These are phyloP conservation scores for Cichlasoma orientale DNA, from an alignment of 2,797 vertebrate genomes.

Conservation along the genomic window DNA sequence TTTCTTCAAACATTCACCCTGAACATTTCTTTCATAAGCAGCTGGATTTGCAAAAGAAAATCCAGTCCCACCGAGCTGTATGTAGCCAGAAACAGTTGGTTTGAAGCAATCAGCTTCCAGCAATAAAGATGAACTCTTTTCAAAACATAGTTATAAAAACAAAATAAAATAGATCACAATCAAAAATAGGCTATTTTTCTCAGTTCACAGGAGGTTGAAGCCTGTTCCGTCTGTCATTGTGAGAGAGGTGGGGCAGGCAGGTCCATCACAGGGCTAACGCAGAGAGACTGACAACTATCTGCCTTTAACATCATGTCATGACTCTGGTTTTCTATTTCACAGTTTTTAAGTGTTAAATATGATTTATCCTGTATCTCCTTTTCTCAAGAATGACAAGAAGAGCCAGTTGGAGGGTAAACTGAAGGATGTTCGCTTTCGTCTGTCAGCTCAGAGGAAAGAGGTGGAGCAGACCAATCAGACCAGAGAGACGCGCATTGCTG, in stretches of 20 bases:
- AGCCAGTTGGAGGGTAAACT: slow-evolving; percentile 95
- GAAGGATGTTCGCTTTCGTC: slow-evolving; percentile 91
- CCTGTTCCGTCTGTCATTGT: neutral
- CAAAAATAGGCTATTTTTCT: neutral
- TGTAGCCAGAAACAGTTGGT: no score
- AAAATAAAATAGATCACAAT: neutral
- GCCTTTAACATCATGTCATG: neutral
- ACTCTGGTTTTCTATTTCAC: neutral
- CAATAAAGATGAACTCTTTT: neutral
- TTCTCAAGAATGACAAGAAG: slow-evolving; percentile 92
- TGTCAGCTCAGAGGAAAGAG: slow-evolving; percentile 91
- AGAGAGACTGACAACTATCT: neutral
- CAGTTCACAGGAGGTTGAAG: neutral
- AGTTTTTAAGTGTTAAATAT: neutral
- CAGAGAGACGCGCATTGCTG: slow-evolving; percentile 92
- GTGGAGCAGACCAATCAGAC: slow-evolving; percentile 96
- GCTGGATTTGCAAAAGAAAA: neutral
- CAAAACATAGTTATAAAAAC: neutral
- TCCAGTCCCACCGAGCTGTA: neutral
- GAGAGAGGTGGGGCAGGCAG: neutral
- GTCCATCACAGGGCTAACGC: neutral
- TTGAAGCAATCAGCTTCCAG: neutral
- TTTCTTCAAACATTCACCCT: neutral
- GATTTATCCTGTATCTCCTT: neutral
- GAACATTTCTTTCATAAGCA: neutral